A percentile compares a stretch with the other conserved stretches of the same genome.
phyloP scores from a whole-genome alignment of 35 echinoderm and acorn worm species.

The Apostichopus californicus region DNA sequence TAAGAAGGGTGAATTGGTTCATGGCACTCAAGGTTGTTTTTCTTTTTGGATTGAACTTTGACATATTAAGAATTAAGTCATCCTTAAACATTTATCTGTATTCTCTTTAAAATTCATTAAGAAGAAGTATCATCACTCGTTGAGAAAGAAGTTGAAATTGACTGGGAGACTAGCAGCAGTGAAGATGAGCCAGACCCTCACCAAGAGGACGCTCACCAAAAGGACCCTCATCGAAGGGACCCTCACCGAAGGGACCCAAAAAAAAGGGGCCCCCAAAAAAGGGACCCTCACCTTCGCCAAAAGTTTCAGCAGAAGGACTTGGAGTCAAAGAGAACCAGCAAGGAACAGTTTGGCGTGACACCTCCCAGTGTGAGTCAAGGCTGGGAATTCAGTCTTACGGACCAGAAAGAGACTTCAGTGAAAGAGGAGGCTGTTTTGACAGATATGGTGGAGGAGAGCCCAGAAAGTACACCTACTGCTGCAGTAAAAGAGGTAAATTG shows the following conservation, averaged over 20 bases:
- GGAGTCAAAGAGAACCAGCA: background rate
- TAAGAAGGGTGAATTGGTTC: too few species aligned
- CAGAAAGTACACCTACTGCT: background rate
- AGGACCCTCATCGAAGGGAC: background rate
- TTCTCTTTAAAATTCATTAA: too few species aligned
- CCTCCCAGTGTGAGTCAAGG: background rate
- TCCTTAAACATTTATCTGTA: too few species aligned
- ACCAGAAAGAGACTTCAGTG: background rate
- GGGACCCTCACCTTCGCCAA: too few species aligned
- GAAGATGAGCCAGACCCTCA: background rate
- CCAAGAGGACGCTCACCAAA: background rate
- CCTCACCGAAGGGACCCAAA: too few species aligned
- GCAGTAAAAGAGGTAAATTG: background rate
- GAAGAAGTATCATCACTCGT: background rate
- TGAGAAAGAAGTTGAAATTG: constrained; percentile 58
- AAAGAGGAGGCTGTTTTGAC: background rate
- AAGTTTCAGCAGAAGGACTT: too few species aligned
- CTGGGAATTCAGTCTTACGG: background rate
- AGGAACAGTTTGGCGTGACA: background rate
- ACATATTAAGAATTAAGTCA: too few species aligned
- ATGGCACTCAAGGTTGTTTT: too few species aligned
- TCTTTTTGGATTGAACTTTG: too few species aligned
- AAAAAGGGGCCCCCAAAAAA: too few species aligned
- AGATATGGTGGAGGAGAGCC: background rate
- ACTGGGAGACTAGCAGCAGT: constrained; percentile 69